phyloP scores from a whole-genome alignment of 1,140 invertebrate species.

The Zophobas atratus region DNA sequence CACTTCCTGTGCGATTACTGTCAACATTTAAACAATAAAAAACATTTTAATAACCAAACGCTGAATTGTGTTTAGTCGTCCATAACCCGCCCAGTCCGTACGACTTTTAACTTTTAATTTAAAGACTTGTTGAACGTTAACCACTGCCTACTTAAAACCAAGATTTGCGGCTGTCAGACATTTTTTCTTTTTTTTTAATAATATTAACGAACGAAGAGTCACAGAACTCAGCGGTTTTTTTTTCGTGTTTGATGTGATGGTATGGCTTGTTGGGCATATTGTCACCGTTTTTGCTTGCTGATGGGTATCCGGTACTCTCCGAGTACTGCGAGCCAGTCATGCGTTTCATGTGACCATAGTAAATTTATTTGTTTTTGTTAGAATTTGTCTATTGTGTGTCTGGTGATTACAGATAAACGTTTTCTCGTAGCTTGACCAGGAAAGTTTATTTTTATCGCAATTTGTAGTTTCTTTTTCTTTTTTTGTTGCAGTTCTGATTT shows the following conservation, averaged over 20 bases:
- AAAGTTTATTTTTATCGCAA: too few relatives aligned
- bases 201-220: too few relatives aligned
- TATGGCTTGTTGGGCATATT: not conserved
- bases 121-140: not conserved
- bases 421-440: too few relatives aligned
- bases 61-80: conserved; percentile 25
- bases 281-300: not conserved
- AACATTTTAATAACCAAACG: conserved; percentile 12
- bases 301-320: not conserved
- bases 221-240: too few relatives aligned
- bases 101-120: conserved; percentile 13
- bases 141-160: too few relatives aligned
- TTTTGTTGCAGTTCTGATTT: too few relatives aligned
- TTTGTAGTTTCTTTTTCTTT: too few relatives aligned
- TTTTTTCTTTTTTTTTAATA: not conserved
- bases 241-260: not conserved
- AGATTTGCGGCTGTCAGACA: not conserved
- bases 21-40: not conserved
- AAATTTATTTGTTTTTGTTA: conserved; percentile 19
- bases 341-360: conserved; percentile 12
- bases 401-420: too few relatives aligned
- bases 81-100: conserved; percentile 17
- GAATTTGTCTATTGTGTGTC: not conserved
- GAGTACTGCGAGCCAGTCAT: not conserved
- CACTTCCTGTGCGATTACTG: not conserved